Base-by-base conservation (phyloP, 2,113 vertebrate species). In the Myotis davidii region DNA sequence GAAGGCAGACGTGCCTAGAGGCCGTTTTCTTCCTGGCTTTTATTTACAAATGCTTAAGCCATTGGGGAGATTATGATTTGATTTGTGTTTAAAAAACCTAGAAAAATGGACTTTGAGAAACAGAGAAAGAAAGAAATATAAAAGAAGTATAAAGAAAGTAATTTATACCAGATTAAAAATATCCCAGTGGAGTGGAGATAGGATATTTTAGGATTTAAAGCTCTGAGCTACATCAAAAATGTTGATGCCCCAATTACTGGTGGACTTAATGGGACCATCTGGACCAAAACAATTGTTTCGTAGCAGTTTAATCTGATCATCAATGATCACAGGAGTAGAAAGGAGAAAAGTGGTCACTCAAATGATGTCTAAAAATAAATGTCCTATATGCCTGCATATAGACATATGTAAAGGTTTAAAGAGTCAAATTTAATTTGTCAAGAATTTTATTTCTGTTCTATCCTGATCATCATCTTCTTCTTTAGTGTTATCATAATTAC, bases 31-130 rank as follows among this genome's bases (percentile, higher is more conserved):
- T 83, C 74, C 56, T 76, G 42, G 2, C 2, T 70, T 91, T 88
- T 65, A 0, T 56, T 89, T 79, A 64, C 9, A 92, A 90, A 94
- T 23, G 10, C 70, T 70, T 88, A 70, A 83, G 72, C 7, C 54
- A 29, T 25, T 25, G 18, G 74, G 16, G 16, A 91, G 32, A 25
- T 87, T 56, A 78, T 77, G 17, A 70, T 45, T 94, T 56, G 1
- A 91, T 79, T 69, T 52, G 17, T 67, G 18, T 73, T 10, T 59
- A 48, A n/a, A 88, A 88, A 23, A 50, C 23, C 17, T 73, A 65
- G 20, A 17, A 70, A 85, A 64, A 91, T 2, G 67, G 21, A 85
- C 85, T 64, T 91, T 85, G 54, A 93, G 42, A 2, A 72, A 29
- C 3, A 78, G 20, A 64, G 16, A 59, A 48, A 10, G 0, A 95